Evolutionary conservation across 2,797 vertebrate genomes (phyloP).

Genomic region (Adelosebastes latens): DNA sequence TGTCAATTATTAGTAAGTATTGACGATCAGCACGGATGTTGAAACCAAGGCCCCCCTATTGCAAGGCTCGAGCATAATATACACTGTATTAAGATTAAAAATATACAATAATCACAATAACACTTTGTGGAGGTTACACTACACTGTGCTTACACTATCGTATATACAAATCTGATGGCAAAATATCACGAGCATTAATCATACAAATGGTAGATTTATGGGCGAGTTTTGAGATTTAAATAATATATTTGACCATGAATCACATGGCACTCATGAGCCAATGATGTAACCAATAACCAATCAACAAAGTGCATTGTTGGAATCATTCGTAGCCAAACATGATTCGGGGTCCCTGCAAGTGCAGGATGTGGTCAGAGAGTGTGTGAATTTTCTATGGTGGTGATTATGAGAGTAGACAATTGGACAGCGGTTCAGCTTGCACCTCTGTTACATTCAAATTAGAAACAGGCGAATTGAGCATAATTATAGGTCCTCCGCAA

Average conservation of each 20-base stretch:
- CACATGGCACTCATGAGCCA: neutral
- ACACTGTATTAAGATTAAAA: neutral
- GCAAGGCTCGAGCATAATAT: neutral
- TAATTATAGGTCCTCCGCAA: neutral
- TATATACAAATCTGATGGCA: neutral
- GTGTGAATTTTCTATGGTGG: neutral
- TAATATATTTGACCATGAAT: constrained; percentile 28
- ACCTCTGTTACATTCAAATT: neutral
- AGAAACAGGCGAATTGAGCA: neutral
- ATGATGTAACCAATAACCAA: constrained; percentile 40
- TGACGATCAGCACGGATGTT: neutral
- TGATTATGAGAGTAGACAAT: neutral
- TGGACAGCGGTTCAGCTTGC: neutral
- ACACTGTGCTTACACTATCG: too few species aligned
- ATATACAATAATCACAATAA: neutral
- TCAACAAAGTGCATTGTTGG: constrained; percentile 33
- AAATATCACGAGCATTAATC: constrained; percentile 7
- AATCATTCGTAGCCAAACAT: neutral
- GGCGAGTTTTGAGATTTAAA: constrained; percentile 23
- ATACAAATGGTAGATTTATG: constrained; percentile 35
- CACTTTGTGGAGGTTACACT: neutral
- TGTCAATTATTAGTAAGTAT: neutral
- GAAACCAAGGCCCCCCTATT: neutral
- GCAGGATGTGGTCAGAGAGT: neutral
- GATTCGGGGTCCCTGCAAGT: neutral